Percentiles rank a stretch among this genome's conserved stretches.
These are phyloP conservation scores for Scelioninae gen. 2 DNA, from an alignment of 2,888 invertebrate species.

Conservation along the genomic window DNA sequence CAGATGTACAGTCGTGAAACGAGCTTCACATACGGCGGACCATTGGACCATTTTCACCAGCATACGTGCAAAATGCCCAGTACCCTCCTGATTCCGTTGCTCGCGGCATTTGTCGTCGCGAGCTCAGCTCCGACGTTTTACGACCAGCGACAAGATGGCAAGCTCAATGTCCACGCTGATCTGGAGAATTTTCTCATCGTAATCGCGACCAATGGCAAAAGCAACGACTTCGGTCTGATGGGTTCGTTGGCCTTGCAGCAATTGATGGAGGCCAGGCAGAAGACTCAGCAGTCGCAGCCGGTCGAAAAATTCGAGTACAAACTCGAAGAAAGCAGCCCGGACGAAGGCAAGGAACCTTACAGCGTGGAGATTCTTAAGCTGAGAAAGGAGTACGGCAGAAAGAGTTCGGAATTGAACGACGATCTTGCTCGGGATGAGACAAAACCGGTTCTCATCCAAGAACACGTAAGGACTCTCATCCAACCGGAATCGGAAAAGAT, in stretches of 20 bases:
- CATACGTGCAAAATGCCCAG: not conserved
- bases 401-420: not conserved
- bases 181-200: constrained; percentile 85
- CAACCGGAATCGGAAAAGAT: constrained; percentile 13
- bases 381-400: constrained; percentile 35
- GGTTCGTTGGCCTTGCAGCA: constrained; percentile 50
- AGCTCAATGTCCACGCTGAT: constrained; percentile 83
- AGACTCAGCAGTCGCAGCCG: constrained; percentile 66
- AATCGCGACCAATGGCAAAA: constrained; percentile 76
- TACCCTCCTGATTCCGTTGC: not conserved
- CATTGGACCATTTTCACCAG: not conserved
- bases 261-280: constrained; percentile 49
- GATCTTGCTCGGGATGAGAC: constrained; percentile 35
- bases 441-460: constrained; percentile 34
- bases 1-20: constrained; percentile 22
- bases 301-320: constrained; percentile 52
- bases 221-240: constrained; percentile 37
- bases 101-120: constrained; percentile 41
- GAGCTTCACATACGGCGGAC: constrained; percentile 13
- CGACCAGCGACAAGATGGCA: constrained; percentile 88
- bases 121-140: constrained; percentile 74
- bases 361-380: constrained; percentile 62
- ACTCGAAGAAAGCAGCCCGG: constrained; percentile 50
- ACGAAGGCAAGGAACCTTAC: constrained; percentile 61
- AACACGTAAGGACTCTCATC: constrained; percentile 30